Percentiles rank a stretch among this genome's conserved stretches.
Conservation (phyloP, 2,113 vertebrate genomes). For the Tetrao urogallus region DNA sequence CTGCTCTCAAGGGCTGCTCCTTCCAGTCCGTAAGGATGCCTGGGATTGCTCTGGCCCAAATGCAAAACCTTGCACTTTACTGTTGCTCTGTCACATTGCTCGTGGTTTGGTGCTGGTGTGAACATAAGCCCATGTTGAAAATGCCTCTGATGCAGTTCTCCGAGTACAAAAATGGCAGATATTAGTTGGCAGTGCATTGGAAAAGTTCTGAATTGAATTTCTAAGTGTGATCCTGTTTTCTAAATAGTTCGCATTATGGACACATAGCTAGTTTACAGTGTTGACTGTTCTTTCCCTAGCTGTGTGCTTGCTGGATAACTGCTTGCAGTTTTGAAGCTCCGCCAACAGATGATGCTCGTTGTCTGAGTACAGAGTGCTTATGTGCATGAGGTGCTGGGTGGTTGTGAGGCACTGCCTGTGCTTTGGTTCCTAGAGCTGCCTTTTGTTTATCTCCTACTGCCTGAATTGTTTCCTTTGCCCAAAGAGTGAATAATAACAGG, state of each 20-base stretch:
- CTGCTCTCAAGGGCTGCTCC: no score
- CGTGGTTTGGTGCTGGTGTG: background rate
- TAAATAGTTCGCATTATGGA: no score
- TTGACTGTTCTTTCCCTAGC: background rate
- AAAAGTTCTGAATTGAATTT: background rate
- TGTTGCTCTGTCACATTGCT: background rate
- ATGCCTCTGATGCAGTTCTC: background rate
- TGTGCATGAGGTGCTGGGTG: accelerated
- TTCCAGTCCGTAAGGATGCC: no score
- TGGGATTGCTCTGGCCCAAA: no score
- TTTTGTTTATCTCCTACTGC: background rate
- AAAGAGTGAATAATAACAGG: background rate
- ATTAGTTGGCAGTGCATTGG: background rate
- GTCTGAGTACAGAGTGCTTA: accelerated
- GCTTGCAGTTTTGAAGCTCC: constrained; percentile 25
- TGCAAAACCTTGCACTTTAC: no score
- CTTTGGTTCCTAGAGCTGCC: background rate
- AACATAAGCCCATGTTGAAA: background rate
- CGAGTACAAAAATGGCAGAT: background rate
- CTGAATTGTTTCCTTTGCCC: accelerated
- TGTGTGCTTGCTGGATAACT: background rate
- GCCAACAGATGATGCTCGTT: constrained; percentile 30
- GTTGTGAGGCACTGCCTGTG: accelerated
- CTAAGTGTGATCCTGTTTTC: background rate
- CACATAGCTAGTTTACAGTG: background rate